Evolutionary conservation across 2,888 invertebrate species (phyloP), one percentile per base, ranked within the genome.

Genomic region (Poecilus cupreus): DNA sequence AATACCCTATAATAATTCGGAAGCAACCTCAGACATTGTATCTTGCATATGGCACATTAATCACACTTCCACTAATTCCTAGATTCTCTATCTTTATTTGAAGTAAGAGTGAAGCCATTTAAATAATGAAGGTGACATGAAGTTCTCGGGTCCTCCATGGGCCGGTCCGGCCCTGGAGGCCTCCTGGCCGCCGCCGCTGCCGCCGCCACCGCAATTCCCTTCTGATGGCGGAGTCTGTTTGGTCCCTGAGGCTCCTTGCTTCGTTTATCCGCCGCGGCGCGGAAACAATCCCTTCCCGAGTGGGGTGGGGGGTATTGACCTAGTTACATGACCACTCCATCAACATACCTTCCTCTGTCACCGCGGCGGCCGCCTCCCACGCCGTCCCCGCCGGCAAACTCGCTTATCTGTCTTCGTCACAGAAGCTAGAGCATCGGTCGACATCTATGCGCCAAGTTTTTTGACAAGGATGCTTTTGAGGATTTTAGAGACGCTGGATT

Each of bases 291-390:
- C 79, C 49, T 16, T 79, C 32, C 68, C 51, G 43, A n/a, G 37
- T 32, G 18, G 24, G 13, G 60, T n/a, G 24, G 13, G 37, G 32
- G 51, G 57, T 80, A 80, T 72, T 80, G 80, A 80, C 72, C 80
- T 24, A 80, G 80, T 80, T 80, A 80, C 80, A 80, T 80, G 80
- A 80, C 80, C 80, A 80, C 80, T 80, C 72, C 57, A 80, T 80
- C 80, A 80, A 80, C 80, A 72, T 72, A 57, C 72, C 72, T 20
- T 54, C 32, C 72, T 37, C 80, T 54, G 60, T 64, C 60, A 60
- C 39, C 57, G 26, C n/a, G 18, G 18, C 37, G 16, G 18, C 54
- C 18, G 20, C 54, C 22, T 32, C 32, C 20, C 13, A n/a, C n/a
- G 10, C 16, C 22, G 54, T 8, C 32, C 32, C 32, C 32, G 8